A percentile compares a stretch with the other conserved stretches of the same genome.
These are phyloP conservation scores for Mizuhopecten yessoensis DNA, from an alignment of 1,140 invertebrate species.

Conservation along the genomic window DNA sequence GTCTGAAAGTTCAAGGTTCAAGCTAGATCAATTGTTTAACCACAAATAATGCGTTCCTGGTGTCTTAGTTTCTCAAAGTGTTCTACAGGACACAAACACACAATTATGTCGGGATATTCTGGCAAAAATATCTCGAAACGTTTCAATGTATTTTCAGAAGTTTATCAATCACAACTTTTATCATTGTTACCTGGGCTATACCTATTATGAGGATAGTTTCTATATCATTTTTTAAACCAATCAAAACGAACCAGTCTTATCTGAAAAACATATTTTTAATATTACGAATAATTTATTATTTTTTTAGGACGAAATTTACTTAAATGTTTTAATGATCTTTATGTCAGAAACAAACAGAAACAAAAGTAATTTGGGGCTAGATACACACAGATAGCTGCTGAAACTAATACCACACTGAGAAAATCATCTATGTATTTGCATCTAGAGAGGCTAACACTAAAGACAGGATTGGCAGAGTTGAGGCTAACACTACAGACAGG, in stretches of 20 bases:
- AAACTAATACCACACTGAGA: neutral
- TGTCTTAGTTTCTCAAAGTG: neutral
- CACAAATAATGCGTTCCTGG: neutral
- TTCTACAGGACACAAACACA: neutral
- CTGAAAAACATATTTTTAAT: neutral
- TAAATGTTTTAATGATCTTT: constrained; percentile 21
- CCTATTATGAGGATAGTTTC: too few species aligned
- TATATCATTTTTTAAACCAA: neutral
- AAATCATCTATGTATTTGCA: neutral
- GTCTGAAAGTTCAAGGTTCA: constrained; percentile 8
- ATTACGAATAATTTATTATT: neutral
- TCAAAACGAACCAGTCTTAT: neutral
- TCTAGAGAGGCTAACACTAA: neutral
- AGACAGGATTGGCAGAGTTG: neutral
- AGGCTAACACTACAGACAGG: too few species aligned
- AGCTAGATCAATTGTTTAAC: neutral
- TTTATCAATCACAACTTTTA: too few species aligned
- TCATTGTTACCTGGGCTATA: too few species aligned
- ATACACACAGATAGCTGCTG: neutral
- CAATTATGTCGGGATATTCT: neutral
- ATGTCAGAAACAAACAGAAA: neutral
- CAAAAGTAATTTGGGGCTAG: neutral
- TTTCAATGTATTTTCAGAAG: neutral
- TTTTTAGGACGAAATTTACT: neutral
- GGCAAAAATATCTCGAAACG: constrained; percentile 15